Base-by-base conservation (phyloP, 2,888 invertebrate species). In the Empis livida region DNA sequence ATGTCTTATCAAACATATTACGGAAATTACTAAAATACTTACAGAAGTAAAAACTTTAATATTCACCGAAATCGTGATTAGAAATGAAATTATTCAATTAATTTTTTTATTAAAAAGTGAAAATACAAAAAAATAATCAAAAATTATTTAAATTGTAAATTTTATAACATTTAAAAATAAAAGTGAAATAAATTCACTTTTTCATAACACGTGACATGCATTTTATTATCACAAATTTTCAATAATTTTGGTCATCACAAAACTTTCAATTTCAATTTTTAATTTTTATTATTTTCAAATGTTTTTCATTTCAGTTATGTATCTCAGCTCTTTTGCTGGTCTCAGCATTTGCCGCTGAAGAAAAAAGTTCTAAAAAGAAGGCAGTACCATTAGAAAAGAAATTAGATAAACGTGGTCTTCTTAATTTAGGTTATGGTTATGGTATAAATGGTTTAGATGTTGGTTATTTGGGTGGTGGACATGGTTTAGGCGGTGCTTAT, bases 351-450 rank as follows among this genome's bases (percentile, higher is more conserved):
- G 84, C 78, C 58, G 78, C 79, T 74, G 79, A 80, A 75, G 77
- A 66, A 75, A 77, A 74, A 77, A 79, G 74, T 35, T n/a, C 20
- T n/a, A 78, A 78, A 66, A 60, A 59, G 53, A 73, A 74, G 61
- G 76, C 74, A 58, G 74, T 74, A 58, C 73, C 78, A 47, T 66
- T 77, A 55, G 82, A 82, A 53, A 84, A 87, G 75, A 86, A 86
- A 68, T 76, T 84, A 66, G 84, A 84, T 71, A 87, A 88, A 70
- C 82, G 87, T 57, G 87, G 87, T 56, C 77, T 87, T 57, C 73
- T 84, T 50, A 79, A 82, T 63, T 74, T 86, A 62, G 87, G 86
- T 57, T 85, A 86, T 59, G 87, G 87, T 46, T 86, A 87, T 66
- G 84, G 84, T 50, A 75, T 78, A 61, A 78, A 80, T 59, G 85